phyloP scores from a whole-genome alignment of 2,797 vertebrate genomes.

The Melanogrammus aeglefinus region DNA sequence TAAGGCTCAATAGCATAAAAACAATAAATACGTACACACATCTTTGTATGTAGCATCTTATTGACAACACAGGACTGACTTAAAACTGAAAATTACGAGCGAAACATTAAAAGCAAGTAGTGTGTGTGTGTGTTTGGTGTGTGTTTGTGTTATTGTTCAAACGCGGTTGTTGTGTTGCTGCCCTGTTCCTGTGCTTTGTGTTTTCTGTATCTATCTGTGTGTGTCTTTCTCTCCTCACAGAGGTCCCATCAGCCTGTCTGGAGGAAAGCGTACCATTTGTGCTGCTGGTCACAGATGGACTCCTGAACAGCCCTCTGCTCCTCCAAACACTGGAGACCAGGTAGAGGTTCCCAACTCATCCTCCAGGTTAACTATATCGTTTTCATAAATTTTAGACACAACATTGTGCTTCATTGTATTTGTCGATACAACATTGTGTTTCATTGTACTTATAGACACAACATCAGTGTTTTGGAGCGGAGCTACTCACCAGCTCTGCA shows the following conservation, averaged over 20 bases:
- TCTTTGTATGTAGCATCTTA: too few species aligned
- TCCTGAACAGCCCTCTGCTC: conserved; percentile 77
- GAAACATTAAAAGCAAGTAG: neutral
- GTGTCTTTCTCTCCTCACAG: conserved; percentile 5
- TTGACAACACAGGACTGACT: neutral
- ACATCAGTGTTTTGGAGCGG: conserved; percentile 85
- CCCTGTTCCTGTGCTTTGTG: neutral
- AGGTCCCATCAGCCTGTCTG: conserved; percentile 55
- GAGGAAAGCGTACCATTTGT: conserved; percentile 81
- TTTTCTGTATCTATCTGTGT: neutral
- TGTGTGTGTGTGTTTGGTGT: neutral
- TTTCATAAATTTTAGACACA: neutral
- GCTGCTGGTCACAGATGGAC: conserved; percentile 84
- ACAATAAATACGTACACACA: too few species aligned
- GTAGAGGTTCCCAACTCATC: conserved; percentile 66
- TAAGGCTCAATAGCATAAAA: too few species aligned
- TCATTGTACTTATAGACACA: conserved; percentile 14
- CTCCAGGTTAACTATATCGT: neutral
- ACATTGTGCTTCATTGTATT: neutral
- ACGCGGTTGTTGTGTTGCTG: neutral
- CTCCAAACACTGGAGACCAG: conserved; percentile 84
- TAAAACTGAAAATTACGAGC: neutral
- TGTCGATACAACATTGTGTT: neutral
- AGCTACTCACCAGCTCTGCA: conserved; percentile 73
- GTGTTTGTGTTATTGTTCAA: neutral